Evolutionary conservation across 1,140 invertebrate species (phyloP), one percentile per base, ranked within the genome.

Genomic region (Rhagoletis pomonella): DNA sequence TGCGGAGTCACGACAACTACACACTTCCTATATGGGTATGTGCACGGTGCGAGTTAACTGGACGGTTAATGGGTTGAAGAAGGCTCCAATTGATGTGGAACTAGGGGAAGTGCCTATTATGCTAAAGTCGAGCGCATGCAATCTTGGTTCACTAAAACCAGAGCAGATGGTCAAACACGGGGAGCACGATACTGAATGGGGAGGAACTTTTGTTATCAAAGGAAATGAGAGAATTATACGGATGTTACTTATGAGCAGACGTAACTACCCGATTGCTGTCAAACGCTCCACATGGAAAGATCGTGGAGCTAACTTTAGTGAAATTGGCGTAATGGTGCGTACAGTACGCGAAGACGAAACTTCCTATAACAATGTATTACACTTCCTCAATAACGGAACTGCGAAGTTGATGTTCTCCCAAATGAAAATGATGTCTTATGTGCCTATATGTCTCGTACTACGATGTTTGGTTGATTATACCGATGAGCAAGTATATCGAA

Each of bases 121-220:
- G 98, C 91, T 99, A 19, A 97, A 96, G 96, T 98, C 98, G 0
- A 96, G 97, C 90, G 93, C 95, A 12, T 99, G 98, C 92, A 96
- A 99, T 93, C 94, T 99, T n/a, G 90, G 95, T 50, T 95, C 95
- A 81, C 92, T 98, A 89, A 95, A 91, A 44, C 98, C 98, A 0
- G 91, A 95, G 88, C 94, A 98, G 89, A 94, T 99, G 87, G 94
- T 99, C 3, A 90, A 94, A 84, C 94, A 95, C 86, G 97, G 97
- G 88, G 98, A 99, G 93, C 98, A 99, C 92, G 96, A 96, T 89
- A 96, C 97, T 90, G 98, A 99, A 93, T 98, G 97, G 96, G 98
- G 99, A 69, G 99, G 99, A 47, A 99, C 99, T 93, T 99, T 99
- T 93, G 94, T 99, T 47, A 94, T 99, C 0, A 98, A 98, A 92